Conservation (phyloP, 2,797 vertebrate species). For the Xerus rutilus region DNA sequence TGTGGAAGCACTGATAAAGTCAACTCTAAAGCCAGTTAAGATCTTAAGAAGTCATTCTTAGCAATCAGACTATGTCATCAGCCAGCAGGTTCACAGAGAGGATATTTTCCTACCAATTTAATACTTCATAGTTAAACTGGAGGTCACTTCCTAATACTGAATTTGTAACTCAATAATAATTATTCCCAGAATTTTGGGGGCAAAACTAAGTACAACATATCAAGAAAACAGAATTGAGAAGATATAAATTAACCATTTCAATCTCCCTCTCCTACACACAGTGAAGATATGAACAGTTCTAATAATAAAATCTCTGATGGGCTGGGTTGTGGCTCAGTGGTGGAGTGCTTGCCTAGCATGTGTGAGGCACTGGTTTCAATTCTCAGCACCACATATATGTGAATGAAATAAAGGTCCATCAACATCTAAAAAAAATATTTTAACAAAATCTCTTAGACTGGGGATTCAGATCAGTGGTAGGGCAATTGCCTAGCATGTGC, state of each 20-base stretch:
- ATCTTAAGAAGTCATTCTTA: not conserved
- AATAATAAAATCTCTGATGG: not conserved
- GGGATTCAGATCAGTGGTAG: not conserved
- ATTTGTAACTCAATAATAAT: slow-evolving; percentile 11
- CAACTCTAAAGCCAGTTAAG: not conserved
- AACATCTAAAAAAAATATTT: no score
- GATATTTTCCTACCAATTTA: not conserved
- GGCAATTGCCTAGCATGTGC: not conserved
- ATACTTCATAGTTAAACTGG: not conserved
- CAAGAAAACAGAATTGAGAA: not conserved
- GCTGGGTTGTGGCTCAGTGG: not conserved
- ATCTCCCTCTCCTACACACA: not conserved
- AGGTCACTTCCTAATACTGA: not conserved
- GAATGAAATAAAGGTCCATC: no score
- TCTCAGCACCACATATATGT: no score
- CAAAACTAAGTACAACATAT: not conserved
- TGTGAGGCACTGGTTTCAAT: no score
- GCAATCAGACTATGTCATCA: not conserved
- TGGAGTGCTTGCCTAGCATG: not conserved
- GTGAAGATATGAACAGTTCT: not conserved
- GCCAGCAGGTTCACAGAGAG: not conserved
- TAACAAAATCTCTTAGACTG: not conserved
- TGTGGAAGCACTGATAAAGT: not conserved
- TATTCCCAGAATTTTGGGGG: not conserved
- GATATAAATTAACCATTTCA: not conserved